Conservation (phyloP, 1,140 invertebrate genomes). For the Piezodorus guildinii region DNA sequence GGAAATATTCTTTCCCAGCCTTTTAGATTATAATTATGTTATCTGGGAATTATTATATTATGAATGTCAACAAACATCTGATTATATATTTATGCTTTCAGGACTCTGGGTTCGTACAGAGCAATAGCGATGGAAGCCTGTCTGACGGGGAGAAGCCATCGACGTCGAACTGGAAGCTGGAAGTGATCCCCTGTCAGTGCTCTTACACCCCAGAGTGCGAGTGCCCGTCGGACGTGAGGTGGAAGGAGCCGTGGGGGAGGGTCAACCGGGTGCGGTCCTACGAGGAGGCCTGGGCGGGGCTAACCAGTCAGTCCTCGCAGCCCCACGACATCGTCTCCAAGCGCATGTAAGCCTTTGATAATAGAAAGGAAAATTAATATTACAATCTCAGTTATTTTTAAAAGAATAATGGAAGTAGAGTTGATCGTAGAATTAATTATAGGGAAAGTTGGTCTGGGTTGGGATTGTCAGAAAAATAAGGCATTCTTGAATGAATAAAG, state of each 20-base stretch:
- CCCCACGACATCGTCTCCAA: background rate
- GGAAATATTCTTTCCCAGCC: no score
- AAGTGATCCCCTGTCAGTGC: slow-evolving; percentile 9
- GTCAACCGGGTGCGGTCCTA: background rate
- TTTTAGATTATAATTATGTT: no score
- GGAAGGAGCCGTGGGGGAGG: background rate
- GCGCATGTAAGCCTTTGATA: background rate
- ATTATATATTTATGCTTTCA: no score
- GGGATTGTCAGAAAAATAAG: no score
- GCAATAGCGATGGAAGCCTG: slow-evolving; percentile 18
- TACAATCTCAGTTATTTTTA: no score
- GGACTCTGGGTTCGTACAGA: slow-evolving; percentile 14
- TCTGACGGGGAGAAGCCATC: slow-evolving; percentile 12
- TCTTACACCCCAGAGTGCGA: background rate
- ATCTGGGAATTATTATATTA: no score
- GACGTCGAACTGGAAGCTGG: slow-evolving; percentile 1
- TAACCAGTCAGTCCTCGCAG: background rate
- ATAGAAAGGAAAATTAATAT: no score
- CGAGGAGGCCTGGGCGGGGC: slow-evolving; percentile 16
- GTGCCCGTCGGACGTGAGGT: background rate
- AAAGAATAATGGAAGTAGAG: no score
- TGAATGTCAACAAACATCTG: no score
- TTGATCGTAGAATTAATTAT: no score
- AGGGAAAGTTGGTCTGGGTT: no score
- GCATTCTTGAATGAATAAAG: no score